Percentiles rank a stretch among this genome's conserved stretches.
Conservation (phyloP, 2,888 invertebrate genomes). For the Automeris io region DNA sequence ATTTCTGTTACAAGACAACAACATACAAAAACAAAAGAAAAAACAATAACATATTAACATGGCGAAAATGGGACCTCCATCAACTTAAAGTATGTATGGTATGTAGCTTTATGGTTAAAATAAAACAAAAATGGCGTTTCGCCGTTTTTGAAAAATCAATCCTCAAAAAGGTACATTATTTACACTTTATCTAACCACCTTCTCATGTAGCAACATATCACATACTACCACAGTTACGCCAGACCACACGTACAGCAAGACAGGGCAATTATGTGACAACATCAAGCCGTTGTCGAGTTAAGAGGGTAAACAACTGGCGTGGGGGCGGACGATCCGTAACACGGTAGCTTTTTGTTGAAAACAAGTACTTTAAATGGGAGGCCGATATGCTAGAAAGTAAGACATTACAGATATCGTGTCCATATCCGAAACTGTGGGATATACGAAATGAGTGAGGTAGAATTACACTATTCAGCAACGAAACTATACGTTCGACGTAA, state of each 20-base stretch:
- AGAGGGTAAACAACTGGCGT: slow-evolving; percentile 50
- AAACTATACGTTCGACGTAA: too few species aligned
- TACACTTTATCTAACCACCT: neutral
- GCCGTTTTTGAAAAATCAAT: too few species aligned
- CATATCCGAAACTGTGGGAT: too few species aligned
- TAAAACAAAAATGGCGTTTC: too few species aligned
- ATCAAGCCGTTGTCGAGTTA: slow-evolving; percentile 33
- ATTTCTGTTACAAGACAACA: neutral
- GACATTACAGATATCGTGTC: too few species aligned
- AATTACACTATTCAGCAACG: too few species aligned
- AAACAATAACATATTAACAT: too few species aligned
- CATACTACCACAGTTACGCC: slow-evolving; percentile 31
- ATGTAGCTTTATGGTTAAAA: too few species aligned
- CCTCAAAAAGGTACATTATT: neutral
- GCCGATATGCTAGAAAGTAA: slow-evolving; percentile 27
- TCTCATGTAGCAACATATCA: slow-evolving; percentile 5
- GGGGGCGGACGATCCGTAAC: slow-evolving; percentile 46
- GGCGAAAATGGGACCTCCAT: too few species aligned
- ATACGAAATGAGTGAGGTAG: too few species aligned
- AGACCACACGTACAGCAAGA: slow-evolving; percentile 37
- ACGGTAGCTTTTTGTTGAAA: slow-evolving; percentile 36
- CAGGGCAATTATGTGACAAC: slow-evolving; percentile 61
- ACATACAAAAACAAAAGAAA: too few species aligned
- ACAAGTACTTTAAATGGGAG: slow-evolving; percentile 33
- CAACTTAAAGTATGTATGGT: too few species aligned